Evolutionary conservation across 2,888 invertebrate genomes (phyloP), one percentile per base, ranked within the genome.

Genomic region (Hermodice carunculata): DNA sequence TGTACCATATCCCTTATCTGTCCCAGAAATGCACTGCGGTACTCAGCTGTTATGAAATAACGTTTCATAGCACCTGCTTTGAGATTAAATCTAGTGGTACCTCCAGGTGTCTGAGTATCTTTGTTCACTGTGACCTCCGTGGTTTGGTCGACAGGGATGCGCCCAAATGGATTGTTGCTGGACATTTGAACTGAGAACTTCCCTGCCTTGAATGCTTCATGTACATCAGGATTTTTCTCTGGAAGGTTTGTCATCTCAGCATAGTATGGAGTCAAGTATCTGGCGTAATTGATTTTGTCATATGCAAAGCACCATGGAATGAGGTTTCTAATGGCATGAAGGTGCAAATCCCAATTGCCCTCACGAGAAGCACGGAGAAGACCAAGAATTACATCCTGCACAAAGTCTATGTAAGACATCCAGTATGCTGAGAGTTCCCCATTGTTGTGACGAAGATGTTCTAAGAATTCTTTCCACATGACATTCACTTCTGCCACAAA

Each of bases 141-240:
- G 29, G 64, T 59, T 26, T 64, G 64, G 53, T 74, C 73, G 3
- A 71, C 70, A 19, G 74, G 61, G 31, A 71, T 71, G 29, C 56
- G n/a, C 4, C 73, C 63, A 64, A 74, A 74, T n/a, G 67, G 58
- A 59, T 71, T 74, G 28, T 28, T 42, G 6, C 29, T 22, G 6
- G 65, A 57, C 6, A 65, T 29, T 46, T 69, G 68, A 22, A 73
- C 74, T 54, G 57, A 67, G 57, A 74, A 69, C 22, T 59, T 42
- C 5, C 67, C 70, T 19, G 43, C 29, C n/a, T 34, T 46, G 48
- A 64, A 51, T 42, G 51, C 52, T 31, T 58, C 62, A 48, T 53
- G 29, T 17, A 58, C 60, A 32, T 14, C 32, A 24, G 67, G 64
- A 49, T 70, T 61, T 29, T 19, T 31, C 32, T 48, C 42, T 28